Conservation (phyloP, 2,888 invertebrate genomes). For the Xestia sexstrigata region DNA sequence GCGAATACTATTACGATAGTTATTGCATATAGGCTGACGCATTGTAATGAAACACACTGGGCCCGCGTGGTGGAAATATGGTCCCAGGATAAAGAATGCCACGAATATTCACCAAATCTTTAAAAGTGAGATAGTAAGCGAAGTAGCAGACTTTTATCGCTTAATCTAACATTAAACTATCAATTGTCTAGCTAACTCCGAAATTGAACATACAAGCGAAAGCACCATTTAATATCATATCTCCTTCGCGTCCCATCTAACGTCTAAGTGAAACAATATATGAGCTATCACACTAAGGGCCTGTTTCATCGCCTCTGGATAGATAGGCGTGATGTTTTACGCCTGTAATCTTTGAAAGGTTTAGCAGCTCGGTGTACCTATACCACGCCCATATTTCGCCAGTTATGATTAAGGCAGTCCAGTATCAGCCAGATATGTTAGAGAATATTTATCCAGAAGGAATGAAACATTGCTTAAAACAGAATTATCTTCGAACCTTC, state of each 20-base stretch:
- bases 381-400: neutral
- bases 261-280: conserved; percentile 11
- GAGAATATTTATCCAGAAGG: neutral
- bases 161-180: conserved; percentile 43
- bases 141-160: conserved; percentile 34
- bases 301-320: neutral
- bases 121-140: neutral
- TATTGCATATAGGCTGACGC: neutral
- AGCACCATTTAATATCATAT: conserved; percentile 65
- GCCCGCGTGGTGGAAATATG: neutral
- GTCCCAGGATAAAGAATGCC: neutral
- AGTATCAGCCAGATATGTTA: neutral
- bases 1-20: conserved; percentile 7
- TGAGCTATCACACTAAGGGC: neutral
- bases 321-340: too few species aligned
- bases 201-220: conserved; percentile 62
- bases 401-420: neutral
- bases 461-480: neutral
- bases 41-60: neutral
- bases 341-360: neutral
- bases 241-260: conserved; percentile 20
- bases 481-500: conserved; percentile 17
- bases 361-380: neutral
- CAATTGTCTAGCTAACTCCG: conserved; percentile 49
- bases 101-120: conserved; percentile 31